Evolutionary conservation across 2,797 vertebrate species (phyloP), one percentile per base, ranked within the genome.

Genomic region (Darevskia nairensis): DNA sequence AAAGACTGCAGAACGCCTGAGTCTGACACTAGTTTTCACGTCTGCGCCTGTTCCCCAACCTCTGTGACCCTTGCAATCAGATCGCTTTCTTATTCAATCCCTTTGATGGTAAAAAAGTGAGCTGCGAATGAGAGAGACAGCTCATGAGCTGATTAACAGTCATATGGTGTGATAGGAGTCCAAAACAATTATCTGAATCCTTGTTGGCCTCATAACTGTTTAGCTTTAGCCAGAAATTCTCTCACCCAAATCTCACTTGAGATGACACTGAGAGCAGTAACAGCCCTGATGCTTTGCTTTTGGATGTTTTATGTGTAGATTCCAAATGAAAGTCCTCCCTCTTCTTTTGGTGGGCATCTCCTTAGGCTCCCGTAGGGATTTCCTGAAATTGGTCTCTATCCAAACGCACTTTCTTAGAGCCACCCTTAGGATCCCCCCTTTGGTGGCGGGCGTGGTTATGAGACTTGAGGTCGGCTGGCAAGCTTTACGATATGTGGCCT

Each of bases 101-200:
- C 64, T 79, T 86, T 69, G 46, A 29, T 71, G 82, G 80, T 80
- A 71, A 75, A 92, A 81, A 85, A 64, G 92, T 90, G 92, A 90
- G 85, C 88, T 91, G 90, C 76, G 82, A 94, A 89, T 32, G 82
- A 66, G 88, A 89, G 82, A 94, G 93, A 92, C 89, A 93, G 94
- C 90, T 95, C 85, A 79, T 82, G 92, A 1, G 27, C 89, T 93
- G 93, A 92, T 93, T 92, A 92, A 91, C 92, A 94, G 0, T 91
- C 79, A 80, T 29, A 0, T 79, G 80, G 90, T 90, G 89, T 55
- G 92, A 95, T 93, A 92, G 89, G 83, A 94, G 89, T 88, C 91
- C 92, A 93, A 71, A 75, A 87, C 89, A 94, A 94, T 91, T 89
- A 94, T 93, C 90, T 94, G 93, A 95, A 94, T 94, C 93, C 92